Evolutionary conservation across 2,888 invertebrate species (phyloP).

Genomic region (Dysmachus trigonus): DNA sequence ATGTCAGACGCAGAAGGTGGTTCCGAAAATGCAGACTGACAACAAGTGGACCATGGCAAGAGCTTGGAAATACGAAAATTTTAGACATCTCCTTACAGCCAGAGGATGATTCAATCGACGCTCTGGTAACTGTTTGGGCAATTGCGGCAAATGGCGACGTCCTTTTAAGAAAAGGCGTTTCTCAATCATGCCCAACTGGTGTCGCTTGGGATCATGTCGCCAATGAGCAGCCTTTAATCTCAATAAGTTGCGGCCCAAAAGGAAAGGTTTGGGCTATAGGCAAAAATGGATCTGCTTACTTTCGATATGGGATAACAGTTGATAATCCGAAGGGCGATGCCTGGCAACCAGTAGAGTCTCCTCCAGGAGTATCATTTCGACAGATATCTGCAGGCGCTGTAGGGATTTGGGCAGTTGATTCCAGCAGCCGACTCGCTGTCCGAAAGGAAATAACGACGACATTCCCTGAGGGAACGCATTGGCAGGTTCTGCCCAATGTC

Average conservation of each 20-base stretch:
- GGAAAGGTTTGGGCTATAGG: conserved; percentile 86
- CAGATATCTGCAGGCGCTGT: conserved; percentile 77
- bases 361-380: conserved; percentile 74
- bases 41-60: conserved; percentile 88
- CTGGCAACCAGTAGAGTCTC: conserved; percentile 84
- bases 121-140: conserved; percentile 78
- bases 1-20: conserved; percentile 86
- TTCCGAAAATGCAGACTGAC: conserved; percentile 82
- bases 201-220: conserved; percentile 65
- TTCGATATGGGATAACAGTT: conserved; percentile 77
- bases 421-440: conserved; percentile 76
- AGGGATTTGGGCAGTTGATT: conserved; percentile 84
- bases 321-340: conserved; percentile 74
- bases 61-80: conserved; percentile 85
- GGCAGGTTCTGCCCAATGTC: conserved; percentile 76
- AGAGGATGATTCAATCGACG: conserved; percentile 59
- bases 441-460: conserved; percentile 79
- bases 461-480: conserved; percentile 84
- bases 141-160: conserved; percentile 88
- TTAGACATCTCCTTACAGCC: conserved; percentile 82
- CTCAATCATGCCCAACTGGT: conserved; percentile 77
- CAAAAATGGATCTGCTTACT: conserved; percentile 83
- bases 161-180: conserved; percentile 81
- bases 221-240: conserved; percentile 80
- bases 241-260: conserved; percentile 74